Conservation (phyloP, 2,888 invertebrate genomes). For the Chouioia cunea region DNA sequence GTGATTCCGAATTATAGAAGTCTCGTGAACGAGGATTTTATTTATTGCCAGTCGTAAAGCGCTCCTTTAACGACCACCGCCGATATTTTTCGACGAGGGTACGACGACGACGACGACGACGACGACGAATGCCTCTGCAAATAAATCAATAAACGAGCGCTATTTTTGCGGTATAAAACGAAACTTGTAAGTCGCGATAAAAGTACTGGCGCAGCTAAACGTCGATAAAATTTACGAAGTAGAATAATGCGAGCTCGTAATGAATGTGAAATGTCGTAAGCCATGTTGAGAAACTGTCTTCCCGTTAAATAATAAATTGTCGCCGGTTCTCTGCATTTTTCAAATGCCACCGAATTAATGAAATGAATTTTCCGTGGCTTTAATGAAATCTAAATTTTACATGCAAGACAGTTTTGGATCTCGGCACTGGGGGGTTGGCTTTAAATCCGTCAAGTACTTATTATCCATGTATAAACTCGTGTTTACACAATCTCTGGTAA, state of each 20-base stretch:
- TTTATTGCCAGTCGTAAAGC: conserved; percentile 31
- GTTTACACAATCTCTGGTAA: neutral
- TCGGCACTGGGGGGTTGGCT: too few relatives aligned
- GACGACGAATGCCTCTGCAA: conserved; percentile 6
- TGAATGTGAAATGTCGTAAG: neutral
- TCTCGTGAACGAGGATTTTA: conserved; percentile 30
- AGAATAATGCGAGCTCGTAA: neutral
- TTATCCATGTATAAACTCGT: neutral
- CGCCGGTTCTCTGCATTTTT: too few relatives aligned
- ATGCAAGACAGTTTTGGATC: too few relatives aligned
- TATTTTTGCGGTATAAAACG: conserved; percentile 22
- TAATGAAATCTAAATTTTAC: too few relatives aligned
- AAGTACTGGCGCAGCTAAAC: conserved; percentile 5
- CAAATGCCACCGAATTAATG: too few relatives aligned
- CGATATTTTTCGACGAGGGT: conserved; percentile 23
- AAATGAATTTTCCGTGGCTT: too few relatives aligned
- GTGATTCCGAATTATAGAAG: conserved; percentile 26
- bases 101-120: too few relatives aligned
- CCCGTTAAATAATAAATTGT: too few relatives aligned
- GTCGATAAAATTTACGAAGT: neutral
- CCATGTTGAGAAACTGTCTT: too few relatives aligned
- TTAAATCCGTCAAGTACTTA: neutral
- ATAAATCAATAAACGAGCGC: conserved; percentile 29
- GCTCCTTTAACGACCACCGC: conserved; percentile 19
- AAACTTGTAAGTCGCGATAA: conserved; percentile 3